A percentile compares a stretch with the other conserved stretches of the same genome.
Evolutionary conservation across 2,888 invertebrate species (phyloP).

Genomic region (Pocota personata): DNA sequence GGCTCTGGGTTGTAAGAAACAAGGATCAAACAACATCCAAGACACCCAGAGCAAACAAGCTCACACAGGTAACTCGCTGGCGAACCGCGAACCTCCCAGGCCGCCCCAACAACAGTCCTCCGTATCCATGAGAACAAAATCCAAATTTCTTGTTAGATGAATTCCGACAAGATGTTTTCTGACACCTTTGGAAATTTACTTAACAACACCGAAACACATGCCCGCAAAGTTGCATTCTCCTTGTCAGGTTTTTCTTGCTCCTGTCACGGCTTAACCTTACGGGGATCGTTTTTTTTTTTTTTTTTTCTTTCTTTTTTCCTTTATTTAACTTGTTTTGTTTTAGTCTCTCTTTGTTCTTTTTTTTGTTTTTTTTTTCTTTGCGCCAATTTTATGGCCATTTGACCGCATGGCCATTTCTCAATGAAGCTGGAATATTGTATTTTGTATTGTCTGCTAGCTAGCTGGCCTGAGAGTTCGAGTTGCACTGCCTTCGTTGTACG

Average conservation of each 20-base stretch:
- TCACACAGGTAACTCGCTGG: conserved; percentile 67
- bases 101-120: conserved; percentile 20
- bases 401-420: conserved; percentile 64
- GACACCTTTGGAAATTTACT: conserved; percentile 82
- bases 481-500: conserved; percentile 11
- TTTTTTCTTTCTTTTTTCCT: not conserved
- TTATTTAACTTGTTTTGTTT: conserved; percentile 1
- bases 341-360: not conserved
- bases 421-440: conserved; percentile 54
- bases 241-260: conserved; percentile 74
- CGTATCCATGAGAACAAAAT: conserved; percentile 78
- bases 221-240: conserved; percentile 73
- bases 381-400: conserved; percentile 66
- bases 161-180: conserved; percentile 83
- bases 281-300: conserved; percentile 46
- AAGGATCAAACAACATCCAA: conserved; percentile 73
- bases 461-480: not conserved
- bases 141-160: conserved; percentile 83
- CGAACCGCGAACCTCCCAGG: conserved; percentile 32
- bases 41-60: conserved; percentile 74
- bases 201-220: conserved; percentile 72
- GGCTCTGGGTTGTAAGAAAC: conserved; percentile 71
- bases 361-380: conserved; percentile 37
- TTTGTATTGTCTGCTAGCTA: conserved; percentile 42
- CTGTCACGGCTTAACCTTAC: conserved; percentile 73